Conservation (phyloP, 1,140 invertebrate genomes). For the Anastrepha obliqua region DNA sequence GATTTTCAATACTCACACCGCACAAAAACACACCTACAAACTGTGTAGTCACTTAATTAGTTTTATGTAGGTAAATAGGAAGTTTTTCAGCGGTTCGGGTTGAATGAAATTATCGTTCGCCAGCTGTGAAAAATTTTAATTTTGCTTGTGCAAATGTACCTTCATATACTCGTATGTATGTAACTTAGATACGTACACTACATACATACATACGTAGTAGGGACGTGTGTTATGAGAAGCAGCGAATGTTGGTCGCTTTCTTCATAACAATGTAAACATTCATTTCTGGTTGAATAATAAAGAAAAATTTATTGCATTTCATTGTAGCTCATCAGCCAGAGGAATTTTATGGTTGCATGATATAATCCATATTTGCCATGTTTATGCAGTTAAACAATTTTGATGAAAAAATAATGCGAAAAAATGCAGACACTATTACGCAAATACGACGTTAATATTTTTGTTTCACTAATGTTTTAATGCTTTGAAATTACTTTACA, state of each 20-base stretch:
- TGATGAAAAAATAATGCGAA: background rate
- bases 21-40: background rate
- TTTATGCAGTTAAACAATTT: background rate
- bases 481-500: no score
- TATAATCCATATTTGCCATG: background rate
- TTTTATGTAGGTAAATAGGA: conserved; percentile 33
- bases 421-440: background rate
- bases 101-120: conserved; percentile 30
- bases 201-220: background rate
- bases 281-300: conserved; percentile 50
- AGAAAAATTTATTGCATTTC: conserved; percentile 49
- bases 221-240: background rate
- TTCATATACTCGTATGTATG: background rate
- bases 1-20: background rate
- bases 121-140: background rate
- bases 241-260: conserved; percentile 31
- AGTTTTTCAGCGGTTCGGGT: conserved; percentile 11
- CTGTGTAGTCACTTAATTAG: background rate
- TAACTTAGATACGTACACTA: background rate
- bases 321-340: background rate
- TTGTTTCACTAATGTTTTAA: no score
- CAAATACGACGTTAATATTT: no score
- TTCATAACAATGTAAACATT: conserved; percentile 47
- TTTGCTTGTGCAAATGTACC: background rate
- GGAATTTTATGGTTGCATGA: conserved; percentile 34